phyloP scores from a whole-genome alignment of 2,113 vertebrate species.

The Aspiorhynchus laticeps region DNA sequence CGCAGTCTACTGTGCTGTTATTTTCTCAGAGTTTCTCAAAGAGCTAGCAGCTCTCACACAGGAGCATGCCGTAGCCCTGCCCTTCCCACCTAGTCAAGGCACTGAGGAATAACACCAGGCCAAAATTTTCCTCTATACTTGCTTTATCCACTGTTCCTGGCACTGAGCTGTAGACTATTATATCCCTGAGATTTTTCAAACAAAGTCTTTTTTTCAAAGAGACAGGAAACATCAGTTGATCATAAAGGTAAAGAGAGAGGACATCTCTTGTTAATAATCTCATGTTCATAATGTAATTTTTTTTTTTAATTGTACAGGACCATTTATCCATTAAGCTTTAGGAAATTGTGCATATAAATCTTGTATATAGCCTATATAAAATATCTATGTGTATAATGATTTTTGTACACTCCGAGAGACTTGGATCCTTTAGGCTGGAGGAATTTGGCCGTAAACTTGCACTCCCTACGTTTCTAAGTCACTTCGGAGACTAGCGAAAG shows the following conservation, averaged over 20 bases:
- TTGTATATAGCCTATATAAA: slow-evolving; percentile 69
- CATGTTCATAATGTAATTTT: slow-evolving; percentile 47
- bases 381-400: slow-evolving; percentile 70
- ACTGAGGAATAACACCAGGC: slow-evolving; percentile 75
- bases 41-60: slow-evolving; percentile 94
- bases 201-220: slow-evolving; percentile 11
- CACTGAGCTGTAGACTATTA: slow-evolving; percentile 17
- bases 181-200: neutral
- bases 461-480: slow-evolving; percentile 27
- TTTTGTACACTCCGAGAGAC: slow-evolving; percentile 64
- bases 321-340: slow-evolving; percentile 63
- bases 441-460: slow-evolving; percentile 46
- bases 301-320: slow-evolving; percentile 59
- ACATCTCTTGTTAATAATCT: slow-evolving; percentile 40
- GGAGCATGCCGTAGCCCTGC: slow-evolving; percentile 89
- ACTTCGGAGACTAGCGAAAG: slow-evolving; percentile 30
- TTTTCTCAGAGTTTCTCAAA: slow-evolving; percentile 96
- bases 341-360: slow-evolving; percentile 68
- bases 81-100: slow-evolving; percentile 82
- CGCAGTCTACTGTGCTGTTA: slow-evolving; percentile 91
- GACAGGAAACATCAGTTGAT: neutral
- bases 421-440: slow-evolving; percentile 62
- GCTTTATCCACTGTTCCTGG: slow-evolving; percentile 20
- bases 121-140: neutral
- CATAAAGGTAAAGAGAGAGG: neutral